Evolutionary conservation across 2,888 invertebrate species (phyloP).

Genomic region (Gonocerus acuteangulatus): DNA sequence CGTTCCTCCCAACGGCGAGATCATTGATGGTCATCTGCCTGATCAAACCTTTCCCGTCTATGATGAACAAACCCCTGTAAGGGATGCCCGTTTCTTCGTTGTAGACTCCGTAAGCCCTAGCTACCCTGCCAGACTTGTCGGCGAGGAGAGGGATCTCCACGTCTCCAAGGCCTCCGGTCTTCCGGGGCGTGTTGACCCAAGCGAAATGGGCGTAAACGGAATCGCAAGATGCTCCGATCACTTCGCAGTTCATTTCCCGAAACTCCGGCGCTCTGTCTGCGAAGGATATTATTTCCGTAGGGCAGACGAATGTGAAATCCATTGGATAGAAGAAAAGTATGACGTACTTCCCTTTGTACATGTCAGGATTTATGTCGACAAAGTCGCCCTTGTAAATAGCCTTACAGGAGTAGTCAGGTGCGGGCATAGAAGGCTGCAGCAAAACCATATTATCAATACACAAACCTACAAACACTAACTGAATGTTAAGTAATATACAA

Average conservation of each 20-base stretch:
- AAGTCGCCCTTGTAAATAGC: slow-evolving; percentile 83
- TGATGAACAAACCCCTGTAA: slow-evolving; percentile 78
- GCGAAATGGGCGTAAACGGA: slow-evolving; percentile 86
- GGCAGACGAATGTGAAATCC: slow-evolving; percentile 82
- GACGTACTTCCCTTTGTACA: slow-evolving; percentile 85
- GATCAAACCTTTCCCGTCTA: slow-evolving; percentile 78
- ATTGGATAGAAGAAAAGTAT: slow-evolving; percentile 89
- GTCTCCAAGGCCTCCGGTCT: slow-evolving; percentile 82
- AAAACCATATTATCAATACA: too few species aligned
- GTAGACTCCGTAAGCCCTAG: slow-evolving; percentile 90
- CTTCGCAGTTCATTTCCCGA: slow-evolving; percentile 69
- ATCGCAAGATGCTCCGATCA: slow-evolving; percentile 82
- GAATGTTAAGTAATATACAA: too few species aligned
- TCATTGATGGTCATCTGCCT: slow-evolving; percentile 96
- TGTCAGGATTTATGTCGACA: slow-evolving; percentile 68
- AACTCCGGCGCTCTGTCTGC: slow-evolving; percentile 80
- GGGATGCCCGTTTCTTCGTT: slow-evolving; percentile 71
- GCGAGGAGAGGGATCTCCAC: slow-evolving; percentile 85
- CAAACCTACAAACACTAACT: too few species aligned
- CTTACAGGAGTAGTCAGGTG: slow-evolving; percentile 75
- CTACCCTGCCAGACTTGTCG: slow-evolving; percentile 81
- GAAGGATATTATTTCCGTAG: slow-evolving; percentile 88
- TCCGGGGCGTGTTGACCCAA: slow-evolving; percentile 86
- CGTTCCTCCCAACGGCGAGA: slow-evolving; percentile 84
- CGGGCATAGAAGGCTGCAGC: slow-evolving; percentile 42